These are phyloP conservation scores for Orthosia cruda DNA, from an alignment of 2,888 invertebrate species.

Conservation along the genomic window DNA sequence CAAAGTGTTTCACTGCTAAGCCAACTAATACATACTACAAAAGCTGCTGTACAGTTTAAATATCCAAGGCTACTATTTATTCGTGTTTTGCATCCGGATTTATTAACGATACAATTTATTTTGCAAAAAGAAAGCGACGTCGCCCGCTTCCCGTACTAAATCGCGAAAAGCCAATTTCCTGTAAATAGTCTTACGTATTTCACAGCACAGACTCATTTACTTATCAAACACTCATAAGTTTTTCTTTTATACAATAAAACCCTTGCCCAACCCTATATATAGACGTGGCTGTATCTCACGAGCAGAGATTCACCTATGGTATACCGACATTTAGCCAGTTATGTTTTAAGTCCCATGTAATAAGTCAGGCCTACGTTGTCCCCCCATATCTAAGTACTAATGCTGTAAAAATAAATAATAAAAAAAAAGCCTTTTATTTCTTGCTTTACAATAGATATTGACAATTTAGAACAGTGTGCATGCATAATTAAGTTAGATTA, in stretches of 20 bases:
- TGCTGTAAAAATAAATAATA: too few species aligned
- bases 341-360: too few species aligned
- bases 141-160: slow-evolving; percentile 55
- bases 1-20: not conserved
- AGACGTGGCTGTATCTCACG: too few species aligned
- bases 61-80: slow-evolving; percentile 13
- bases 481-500: too few species aligned
- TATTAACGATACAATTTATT: slow-evolving; percentile 58
- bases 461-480: too few species aligned
- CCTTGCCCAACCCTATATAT: too few species aligned
- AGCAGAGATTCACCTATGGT: too few species aligned
- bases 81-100: slow-evolving; percentile 38
- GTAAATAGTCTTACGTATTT: slow-evolving; percentile 60
- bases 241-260: slow-evolving; percentile 9
- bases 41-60: slow-evolving; percentile 13
- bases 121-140: slow-evolving; percentile 50
- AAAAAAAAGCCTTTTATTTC: too few species aligned
- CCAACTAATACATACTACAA: not conserved
- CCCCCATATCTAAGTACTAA: too few species aligned
- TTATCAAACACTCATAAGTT: slow-evolving; percentile 63
- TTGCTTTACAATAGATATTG: too few species aligned
- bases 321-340: too few species aligned
- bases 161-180: slow-evolving; percentile 66
- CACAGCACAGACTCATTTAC: slow-evolving; percentile 40
- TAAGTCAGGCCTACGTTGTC: too few species aligned